Evolutionary conservation across 2,888 invertebrate genomes (phyloP), one percentile per base, ranked within the genome.

Genomic region (Autographa pulchrina): DNA sequence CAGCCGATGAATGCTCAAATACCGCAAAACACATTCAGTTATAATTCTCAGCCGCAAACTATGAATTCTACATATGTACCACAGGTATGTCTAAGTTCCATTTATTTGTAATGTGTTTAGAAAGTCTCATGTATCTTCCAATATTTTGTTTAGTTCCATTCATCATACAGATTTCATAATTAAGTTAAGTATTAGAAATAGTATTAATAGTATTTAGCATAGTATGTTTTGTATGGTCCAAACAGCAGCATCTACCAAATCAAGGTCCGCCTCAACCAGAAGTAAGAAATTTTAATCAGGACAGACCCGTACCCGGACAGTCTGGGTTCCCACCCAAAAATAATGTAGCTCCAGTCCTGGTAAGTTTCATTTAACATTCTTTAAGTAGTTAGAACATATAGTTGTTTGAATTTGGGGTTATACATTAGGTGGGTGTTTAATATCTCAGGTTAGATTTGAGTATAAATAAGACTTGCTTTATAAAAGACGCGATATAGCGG

Each of bases 301-400:
- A 74, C 66, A 82, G 78, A 58, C 67, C 69, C 0, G 62, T 70
- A 7, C 66, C 73, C 5, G 84, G 83, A 3, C 85, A 80, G 43
- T 86, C 78, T 68, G 83, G 85, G 0, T 87, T 79, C 67, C 75
- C 72, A 43, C 68, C 83, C 5, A 89, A 86, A 52, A 65, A 18
- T 52, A 73, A 68, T 68, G 38, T 74, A 31, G 70, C 83, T n/a
- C 85, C 85, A 35, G 82, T 81, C 9, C 63, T 67, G 48, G 88
- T 89, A 74, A 83, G 85, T 85, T 52, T 20, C 9, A 20, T 58
- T n/a, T 14, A 8, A 25, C 5, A 4, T 25, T 13, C 11, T 20
- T n/a, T 9, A 9, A 56, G 25, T 13, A 25, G 13, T 56, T 5
- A 4, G 0, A 13, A 20, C 25, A n/a, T n/a, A 0, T n/a, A n/a